phyloP scores from a whole-genome alignment of 2,797 vertebrate genomes.

The Orientallactaga sibirica region DNA sequence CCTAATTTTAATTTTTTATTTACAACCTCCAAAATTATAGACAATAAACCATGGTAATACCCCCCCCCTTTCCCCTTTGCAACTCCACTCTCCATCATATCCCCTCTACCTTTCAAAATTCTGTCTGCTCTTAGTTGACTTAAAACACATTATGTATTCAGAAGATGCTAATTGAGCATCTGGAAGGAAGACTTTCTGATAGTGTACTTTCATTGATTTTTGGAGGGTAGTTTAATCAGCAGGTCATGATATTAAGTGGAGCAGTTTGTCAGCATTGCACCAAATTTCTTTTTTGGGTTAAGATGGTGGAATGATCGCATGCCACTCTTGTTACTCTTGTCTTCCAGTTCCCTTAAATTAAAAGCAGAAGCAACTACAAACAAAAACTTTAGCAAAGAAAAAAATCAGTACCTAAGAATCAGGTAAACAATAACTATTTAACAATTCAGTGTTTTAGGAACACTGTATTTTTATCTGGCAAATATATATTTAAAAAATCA shows the following conservation, averaged over 20 bases:
- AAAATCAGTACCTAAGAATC: not conserved
- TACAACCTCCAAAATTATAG: too few relatives aligned
- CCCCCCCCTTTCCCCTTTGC: too few relatives aligned
- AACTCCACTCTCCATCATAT: too few relatives aligned
- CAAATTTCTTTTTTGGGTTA: constrained; percentile 44
- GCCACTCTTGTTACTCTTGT: constrained; percentile 23
- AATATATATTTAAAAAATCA: not conserved
- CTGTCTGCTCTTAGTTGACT: constrained; percentile 12
- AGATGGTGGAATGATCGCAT: not conserved
- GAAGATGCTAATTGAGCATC: not conserved
- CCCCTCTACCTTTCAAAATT: not conserved
- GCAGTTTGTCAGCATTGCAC: not conserved
- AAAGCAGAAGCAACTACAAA: constrained; percentile 14
- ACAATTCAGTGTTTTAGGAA: constrained; percentile 9
- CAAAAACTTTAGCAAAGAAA: constrained; percentile 16
- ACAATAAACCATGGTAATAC: too few relatives aligned
- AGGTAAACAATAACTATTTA: constrained; percentile 24
- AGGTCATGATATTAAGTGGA: not conserved
- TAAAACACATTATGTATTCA: constrained; percentile 32
- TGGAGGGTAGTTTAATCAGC: not conserved
- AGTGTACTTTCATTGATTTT: constrained; percentile 12
- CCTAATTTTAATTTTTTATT: too few relatives aligned
- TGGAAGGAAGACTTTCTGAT: constrained; percentile 6
- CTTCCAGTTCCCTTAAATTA: constrained; percentile 9
- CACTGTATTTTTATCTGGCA: constrained; percentile 2